A percentile compares a stretch with the other conserved stretches of the same genome.
These are phyloP conservation scores for Rhinopithecus roxellana DNA, from an alignment of 2,113 vertebrate genomes.

Conservation along the genomic window DNA sequence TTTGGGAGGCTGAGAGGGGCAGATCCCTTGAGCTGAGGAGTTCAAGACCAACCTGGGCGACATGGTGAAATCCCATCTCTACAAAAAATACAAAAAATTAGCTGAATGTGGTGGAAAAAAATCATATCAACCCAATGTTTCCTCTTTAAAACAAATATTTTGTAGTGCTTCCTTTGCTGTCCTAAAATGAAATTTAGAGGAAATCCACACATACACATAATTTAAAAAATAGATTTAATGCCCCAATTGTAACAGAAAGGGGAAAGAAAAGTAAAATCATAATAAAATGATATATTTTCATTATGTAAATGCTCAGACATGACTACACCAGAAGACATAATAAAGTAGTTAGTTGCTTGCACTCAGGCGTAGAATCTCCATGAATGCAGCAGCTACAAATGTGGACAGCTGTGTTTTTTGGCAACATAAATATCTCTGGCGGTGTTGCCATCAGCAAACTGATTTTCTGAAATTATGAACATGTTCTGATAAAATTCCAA, in stretches of 20 bases:
- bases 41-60: too few species aligned
- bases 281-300: constrained; percentile 36
- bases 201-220: background rate
- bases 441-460: constrained; percentile 18
- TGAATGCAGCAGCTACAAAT: background rate
- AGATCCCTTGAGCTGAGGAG: too few species aligned
- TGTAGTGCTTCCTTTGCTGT: constrained; percentile 1
- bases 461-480: constrained; percentile 42
- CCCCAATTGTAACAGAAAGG: constrained; percentile 36
- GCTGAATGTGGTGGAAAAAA: background rate
- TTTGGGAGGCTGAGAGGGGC: too few species aligned
- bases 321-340: background rate
- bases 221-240: background rate
- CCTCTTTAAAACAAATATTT: background rate
- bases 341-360: constrained; percentile 12
- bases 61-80: too few species aligned
- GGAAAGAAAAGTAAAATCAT: constrained; percentile 23
- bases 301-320: constrained; percentile 23
- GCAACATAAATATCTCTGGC: constrained; percentile 25
- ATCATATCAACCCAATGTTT: background rate
- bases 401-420: constrained; percentile 56
- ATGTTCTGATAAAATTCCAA: constrained; percentile 45
- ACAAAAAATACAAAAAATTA: too few species aligned
- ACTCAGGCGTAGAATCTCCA: background rate
- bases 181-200: constrained; percentile 28